These are phyloP conservation scores for Menidia menidia DNA, from an alignment of 2,797 vertebrate species.

Conservation along the genomic window DNA sequence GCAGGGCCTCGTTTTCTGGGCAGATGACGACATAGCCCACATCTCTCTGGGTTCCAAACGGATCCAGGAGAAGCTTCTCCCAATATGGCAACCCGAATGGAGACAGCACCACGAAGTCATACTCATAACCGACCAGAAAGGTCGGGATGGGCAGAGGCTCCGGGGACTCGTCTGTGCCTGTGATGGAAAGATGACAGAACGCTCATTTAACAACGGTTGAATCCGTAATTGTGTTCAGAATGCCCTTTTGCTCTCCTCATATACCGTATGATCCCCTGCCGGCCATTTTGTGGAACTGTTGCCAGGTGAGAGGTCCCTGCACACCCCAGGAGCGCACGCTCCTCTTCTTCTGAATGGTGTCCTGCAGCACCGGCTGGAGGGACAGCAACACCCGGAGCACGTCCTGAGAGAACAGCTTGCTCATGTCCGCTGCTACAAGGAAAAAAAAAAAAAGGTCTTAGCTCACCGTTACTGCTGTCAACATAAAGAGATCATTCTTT, in stretches of 20 bases:
- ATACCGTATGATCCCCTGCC: conserved; percentile 97
- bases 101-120: conserved; percentile 98
- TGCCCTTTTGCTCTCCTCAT: neutral
- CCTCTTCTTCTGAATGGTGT: conserved; percentile 97
- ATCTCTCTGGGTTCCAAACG: conserved; percentile 96
- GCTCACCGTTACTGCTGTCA: neutral
- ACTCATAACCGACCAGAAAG: conserved; percentile 97
- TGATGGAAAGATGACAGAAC: conserved; percentile 3
- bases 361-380: conserved; percentile 97
- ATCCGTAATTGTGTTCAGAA: neutral
- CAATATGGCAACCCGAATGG: conserved; percentile 98
- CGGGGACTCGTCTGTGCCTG: conserved; percentile 99
- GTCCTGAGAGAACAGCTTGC: conserved; percentile 97
- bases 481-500: neutral
- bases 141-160: conserved; percentile 99
- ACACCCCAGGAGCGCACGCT: conserved; percentile 98
- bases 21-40: conserved; percentile 97
- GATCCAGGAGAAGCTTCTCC: conserved; percentile 98
- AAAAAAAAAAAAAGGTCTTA: neutral
- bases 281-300: conserved; percentile 99
- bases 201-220: neutral
- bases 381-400: conserved; percentile 96
- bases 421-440: conserved; percentile 87
- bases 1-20: conserved; percentile 94
- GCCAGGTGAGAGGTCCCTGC: conserved; percentile 98